Base-by-base conservation (phyloP, 2,113 vertebrate genomes). In the Bubo blakistoni region DNA sequence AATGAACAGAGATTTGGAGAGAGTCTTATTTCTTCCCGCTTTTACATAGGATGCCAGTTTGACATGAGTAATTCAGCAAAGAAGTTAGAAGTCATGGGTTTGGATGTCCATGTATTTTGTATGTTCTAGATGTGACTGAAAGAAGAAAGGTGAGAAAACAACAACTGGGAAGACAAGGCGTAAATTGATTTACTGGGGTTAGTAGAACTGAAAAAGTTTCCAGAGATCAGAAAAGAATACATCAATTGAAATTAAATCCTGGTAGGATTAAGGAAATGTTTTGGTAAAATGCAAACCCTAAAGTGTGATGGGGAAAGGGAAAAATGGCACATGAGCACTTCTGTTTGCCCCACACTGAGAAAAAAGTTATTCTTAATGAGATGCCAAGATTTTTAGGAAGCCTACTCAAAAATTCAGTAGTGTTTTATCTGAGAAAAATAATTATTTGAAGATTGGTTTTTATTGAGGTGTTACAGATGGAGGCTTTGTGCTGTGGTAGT, bases 381-480 rank as follows among this genome's bases (percentile, higher is more conserved):
- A 79, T 81, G 66, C n/a, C 86, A 44, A 86, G 84, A 59, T 80
- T 61, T 96, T 92, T 67, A 34, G 52, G 90, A 93, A 92, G 36
- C 84, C 81, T 94, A 36, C 76, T 87, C 62, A 94, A 94, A 93
- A 94, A 96, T 95, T 93, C 86, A 92, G 1, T 55, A 24, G 72
- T 47, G 32, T 81, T 90, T 93, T 96, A 89, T 90, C 72, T 89
- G 94, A 77, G 80, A 94, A 97, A 96, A 93, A 79, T 89, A 95
- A 96, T 96, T 97, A 95, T 87, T 96, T 2, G 1, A 78, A 92
- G 67, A 96, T 91, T 90, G 65, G 81, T 95, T 95, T 94, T 74
- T 91, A 20, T 51, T 66, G 91, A 94, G 88, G 65, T 80, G 89
- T 90, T 96, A 86, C 93, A 97, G 95, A 96, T 97, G 96, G 96